Evolutionary conservation across 2,888 invertebrate species (phyloP).

Genomic region (Trichogramma dendrolimi): DNA sequence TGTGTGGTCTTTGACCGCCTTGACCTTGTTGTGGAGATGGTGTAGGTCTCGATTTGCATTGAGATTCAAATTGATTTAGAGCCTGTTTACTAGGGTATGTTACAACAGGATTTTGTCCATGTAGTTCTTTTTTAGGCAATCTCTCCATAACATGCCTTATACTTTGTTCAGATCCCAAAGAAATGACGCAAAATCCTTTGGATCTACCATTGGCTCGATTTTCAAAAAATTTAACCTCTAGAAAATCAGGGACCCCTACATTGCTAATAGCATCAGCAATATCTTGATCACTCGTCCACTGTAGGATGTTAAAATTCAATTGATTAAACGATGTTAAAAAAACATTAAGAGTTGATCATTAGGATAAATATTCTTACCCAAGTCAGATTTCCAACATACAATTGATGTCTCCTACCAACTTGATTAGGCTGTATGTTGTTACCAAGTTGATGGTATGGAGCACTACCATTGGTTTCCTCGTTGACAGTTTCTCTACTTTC

Average conservation of each 20-base stretch:
- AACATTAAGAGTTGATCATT: not conserved
- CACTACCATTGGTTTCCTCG: constrained; percentile 70
- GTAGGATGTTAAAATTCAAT: constrained; percentile 40
- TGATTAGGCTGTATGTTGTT: constrained; percentile 67
- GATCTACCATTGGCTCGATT: constrained; percentile 98
- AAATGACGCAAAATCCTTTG: constrained; percentile 95
- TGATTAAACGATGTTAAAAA: not conserved
- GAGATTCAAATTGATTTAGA: constrained; percentile 78
- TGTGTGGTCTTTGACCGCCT: constrained; percentile 59
- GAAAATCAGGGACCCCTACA: constrained; percentile 86
- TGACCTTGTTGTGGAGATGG: constrained; percentile 66
- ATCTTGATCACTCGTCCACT: constrained; percentile 99
- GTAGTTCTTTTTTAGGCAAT: constrained; percentile 89
- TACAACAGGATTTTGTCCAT: constrained; percentile 92
- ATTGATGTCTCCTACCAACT: constrained; percentile 76
- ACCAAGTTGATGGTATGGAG: constrained; percentile 66
- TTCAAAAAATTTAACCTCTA: constrained; percentile 99
- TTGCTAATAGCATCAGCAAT: constrained; percentile 85
- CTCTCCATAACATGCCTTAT: constrained; percentile 87
- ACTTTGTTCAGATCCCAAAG: constrained; percentile 88
- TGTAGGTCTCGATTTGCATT: constrained; percentile 82
- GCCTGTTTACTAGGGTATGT: constrained; percentile 93
- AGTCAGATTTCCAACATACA: constrained; percentile 96
- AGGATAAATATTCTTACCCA: constrained; percentile 69
- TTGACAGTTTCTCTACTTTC: constrained; percentile 56